phyloP scores from a whole-genome alignment of 2,113 vertebrate genomes.

The Shinisaurus crocodilurus region DNA sequence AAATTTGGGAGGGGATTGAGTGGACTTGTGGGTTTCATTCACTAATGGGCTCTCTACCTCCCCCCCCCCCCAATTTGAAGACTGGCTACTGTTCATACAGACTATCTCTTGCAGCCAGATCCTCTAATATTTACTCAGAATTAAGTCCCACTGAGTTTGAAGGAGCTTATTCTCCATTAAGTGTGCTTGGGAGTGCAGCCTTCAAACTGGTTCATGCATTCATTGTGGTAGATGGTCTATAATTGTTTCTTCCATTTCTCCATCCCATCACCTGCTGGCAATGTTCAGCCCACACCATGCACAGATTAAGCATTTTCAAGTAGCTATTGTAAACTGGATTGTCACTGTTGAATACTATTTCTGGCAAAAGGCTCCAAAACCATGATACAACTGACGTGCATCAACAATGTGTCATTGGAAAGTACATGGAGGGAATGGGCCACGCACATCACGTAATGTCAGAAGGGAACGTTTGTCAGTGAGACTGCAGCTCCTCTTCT shows the following conservation, averaged over 20 bases:
- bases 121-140: neutral
- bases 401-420: neutral
- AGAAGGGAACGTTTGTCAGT: neutral
- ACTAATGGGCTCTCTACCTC: neutral
- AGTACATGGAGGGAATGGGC: neutral
- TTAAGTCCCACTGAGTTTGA: neutral
- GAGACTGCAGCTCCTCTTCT: neutral
- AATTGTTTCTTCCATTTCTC: neutral
- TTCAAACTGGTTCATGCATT: neutral
- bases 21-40: neutral
- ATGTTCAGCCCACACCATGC: neutral
- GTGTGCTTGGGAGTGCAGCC: neutral
- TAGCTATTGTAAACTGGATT: neutral
- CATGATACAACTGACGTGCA: neutral
- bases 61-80: neutral
- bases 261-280: neutral
- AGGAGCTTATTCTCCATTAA: neutral
- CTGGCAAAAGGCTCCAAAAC: neutral
- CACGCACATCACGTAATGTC: neutral
- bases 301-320: neutral
- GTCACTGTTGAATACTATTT: neutral
- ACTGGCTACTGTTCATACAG: neutral
- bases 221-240: neutral
- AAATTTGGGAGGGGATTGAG: neutral
- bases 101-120: neutral